Conservation (phyloP, 2,888 invertebrate genomes). For the Melikaiella ostensackeni region DNA sequence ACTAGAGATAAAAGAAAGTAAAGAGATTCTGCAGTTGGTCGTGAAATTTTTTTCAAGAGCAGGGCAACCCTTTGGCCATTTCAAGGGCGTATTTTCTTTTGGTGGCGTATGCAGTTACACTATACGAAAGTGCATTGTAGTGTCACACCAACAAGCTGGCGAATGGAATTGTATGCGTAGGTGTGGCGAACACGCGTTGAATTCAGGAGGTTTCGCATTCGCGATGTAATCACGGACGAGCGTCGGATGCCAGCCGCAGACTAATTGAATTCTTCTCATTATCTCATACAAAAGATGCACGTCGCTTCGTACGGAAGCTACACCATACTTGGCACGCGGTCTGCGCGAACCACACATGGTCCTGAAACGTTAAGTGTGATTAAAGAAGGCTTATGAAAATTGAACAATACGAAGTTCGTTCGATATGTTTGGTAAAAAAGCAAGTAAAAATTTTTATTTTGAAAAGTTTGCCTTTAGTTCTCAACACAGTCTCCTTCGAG, state of each 20-base stretch:
- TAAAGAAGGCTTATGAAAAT: slow-evolving; percentile 1
- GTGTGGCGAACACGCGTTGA: slow-evolving; percentile 3
- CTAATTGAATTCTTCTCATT: slow-evolving; percentile 58
- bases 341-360: not conserved
- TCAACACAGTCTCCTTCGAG: too few relatives aligned
- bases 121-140: slow-evolving; percentile 5
- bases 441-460: too few relatives aligned
- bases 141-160: not conserved
- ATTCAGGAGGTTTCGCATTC: slow-evolving; percentile 20
- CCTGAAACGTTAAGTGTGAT: slow-evolving; percentile 21
- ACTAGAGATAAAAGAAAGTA: not conserved
- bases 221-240: slow-evolving; percentile 45
- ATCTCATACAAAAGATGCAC: slow-evolving; percentile 54
- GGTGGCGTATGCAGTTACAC: not conserved
- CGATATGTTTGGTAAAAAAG: too few relatives aligned
- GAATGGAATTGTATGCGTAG: not conserved
- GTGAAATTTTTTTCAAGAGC: not conserved
- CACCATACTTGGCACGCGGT: not conserved
- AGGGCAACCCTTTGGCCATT: not conserved
- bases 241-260: slow-evolving; percentile 53
- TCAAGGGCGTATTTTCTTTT: not conserved
- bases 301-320: slow-evolving; percentile 36
- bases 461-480: too few relatives aligned
- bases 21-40: not conserved
- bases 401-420: not conserved